phyloP scores from a whole-genome alignment of 2,797 vertebrate species.

The Oreonectes daqikongensis region DNA sequence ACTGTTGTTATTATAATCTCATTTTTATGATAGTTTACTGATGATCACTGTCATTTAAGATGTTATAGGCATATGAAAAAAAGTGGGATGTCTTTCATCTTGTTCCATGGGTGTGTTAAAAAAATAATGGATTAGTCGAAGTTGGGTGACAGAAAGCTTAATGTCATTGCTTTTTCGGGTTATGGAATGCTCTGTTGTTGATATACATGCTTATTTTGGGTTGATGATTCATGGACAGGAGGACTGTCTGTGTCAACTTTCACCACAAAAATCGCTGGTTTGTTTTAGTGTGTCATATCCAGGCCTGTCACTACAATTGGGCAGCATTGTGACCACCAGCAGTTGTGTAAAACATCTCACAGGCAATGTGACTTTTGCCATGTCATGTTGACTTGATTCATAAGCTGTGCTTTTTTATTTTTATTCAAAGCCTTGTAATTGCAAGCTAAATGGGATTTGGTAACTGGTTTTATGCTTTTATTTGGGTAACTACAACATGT shows the following conservation, averaged over 20 bases:
- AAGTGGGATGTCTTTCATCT: conserved; percentile 8
- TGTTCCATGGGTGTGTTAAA: conserved; percentile 21
- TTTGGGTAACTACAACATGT: neutral
- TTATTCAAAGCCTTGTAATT: neutral
- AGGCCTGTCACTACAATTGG: conserved; percentile 33
- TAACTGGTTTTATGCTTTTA: neutral
- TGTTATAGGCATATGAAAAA: neutral
- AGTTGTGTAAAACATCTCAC: neutral
- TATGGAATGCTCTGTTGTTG: neutral
- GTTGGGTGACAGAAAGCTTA: neutral
- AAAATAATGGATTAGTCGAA: conserved; percentile 29
- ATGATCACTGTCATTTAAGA: neutral
- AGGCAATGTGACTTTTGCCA: conserved; percentile 11
- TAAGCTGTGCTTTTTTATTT: conserved; percentile 8
- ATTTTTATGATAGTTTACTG: neutral
- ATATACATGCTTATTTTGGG: conserved; percentile 8
- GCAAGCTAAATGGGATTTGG: no score
- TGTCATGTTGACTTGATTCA: conserved; percentile 5
- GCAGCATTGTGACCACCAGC: neutral
- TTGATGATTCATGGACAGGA: conserved; percentile 7
- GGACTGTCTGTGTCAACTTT: conserved; percentile 24
- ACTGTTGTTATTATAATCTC: neutral
- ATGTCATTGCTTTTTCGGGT: neutral
- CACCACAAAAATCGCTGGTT: conserved; percentile 20
- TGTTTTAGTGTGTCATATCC: conserved; percentile 11